Evolutionary conservation across 2,113 vertebrate genomes (phyloP).

Genomic region (Epinephelus lanceolatus): DNA sequence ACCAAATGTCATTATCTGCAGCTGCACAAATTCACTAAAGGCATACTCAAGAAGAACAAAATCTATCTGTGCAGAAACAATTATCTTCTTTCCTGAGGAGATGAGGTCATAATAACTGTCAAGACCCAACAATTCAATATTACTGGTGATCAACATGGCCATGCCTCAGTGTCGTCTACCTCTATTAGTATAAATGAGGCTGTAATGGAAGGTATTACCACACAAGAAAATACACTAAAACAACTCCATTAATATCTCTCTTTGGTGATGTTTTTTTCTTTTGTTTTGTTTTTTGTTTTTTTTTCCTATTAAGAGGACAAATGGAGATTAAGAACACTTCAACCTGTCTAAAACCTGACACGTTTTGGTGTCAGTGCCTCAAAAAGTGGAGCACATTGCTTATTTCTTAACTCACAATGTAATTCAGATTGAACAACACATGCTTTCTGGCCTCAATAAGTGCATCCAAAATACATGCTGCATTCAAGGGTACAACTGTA

Average conservation of each 20-base stretch:
- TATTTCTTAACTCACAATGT: not conserved
- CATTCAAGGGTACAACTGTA: not conserved
- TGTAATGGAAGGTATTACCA: slow-evolving; percentile 37
- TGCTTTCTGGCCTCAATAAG: not conserved
- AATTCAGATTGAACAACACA: not conserved
- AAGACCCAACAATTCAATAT: slow-evolving; percentile 45
- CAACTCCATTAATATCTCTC: slow-evolving; percentile 1
- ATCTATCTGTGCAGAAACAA: slow-evolving; percentile 50
- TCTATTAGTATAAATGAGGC: slow-evolving; percentile 39
- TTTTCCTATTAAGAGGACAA: not conserved
- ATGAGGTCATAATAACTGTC: slow-evolving; percentile 58
- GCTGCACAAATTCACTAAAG: slow-evolving; percentile 31
- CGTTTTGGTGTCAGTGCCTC: not conserved
- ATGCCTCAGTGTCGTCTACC: slow-evolving; percentile 39
- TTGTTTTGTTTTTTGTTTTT: not conserved
- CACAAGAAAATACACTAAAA: not conserved
- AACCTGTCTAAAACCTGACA: not conserved
- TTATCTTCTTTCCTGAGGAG: slow-evolving; percentile 55
- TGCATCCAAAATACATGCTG: not conserved
- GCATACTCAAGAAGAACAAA: slow-evolving; percentile 22
- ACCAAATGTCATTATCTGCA: slow-evolving; percentile 63
- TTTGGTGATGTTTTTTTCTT: not conserved
- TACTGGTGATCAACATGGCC: slow-evolving; percentile 40
- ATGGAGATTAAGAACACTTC: not conserved
- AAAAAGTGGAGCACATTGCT: not conserved